Evolutionary conservation across 2,113 vertebrate species (phyloP).

Genomic region (Carettochelys insculpta): DNA sequence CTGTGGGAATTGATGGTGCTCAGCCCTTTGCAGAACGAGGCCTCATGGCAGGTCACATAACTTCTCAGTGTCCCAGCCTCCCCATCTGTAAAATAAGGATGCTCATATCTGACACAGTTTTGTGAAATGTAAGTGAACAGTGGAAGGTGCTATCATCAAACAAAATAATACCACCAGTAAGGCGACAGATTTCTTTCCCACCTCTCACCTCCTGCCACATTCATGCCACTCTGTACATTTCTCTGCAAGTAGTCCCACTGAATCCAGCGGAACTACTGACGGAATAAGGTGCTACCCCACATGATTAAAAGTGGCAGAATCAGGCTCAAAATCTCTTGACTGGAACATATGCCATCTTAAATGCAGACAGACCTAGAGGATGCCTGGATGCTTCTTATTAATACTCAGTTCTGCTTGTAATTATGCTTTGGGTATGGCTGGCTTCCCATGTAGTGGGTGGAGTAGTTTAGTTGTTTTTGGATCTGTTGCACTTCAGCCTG

Average conservation of each 20-base stretch:
- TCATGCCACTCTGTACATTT: background rate
- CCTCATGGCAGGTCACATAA: fast-evolving
- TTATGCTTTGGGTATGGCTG: background rate
- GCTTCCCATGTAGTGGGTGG: background rate
- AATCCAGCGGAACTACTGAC: background rate
- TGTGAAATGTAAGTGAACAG: background rate
- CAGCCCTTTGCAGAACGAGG: background rate
- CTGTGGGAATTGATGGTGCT: background rate
- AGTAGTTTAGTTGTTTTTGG: background rate
- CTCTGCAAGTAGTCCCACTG: background rate
- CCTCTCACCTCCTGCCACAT: no score
- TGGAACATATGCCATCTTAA: background rate
- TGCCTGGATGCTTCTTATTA: background rate
- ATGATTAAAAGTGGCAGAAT: background rate
- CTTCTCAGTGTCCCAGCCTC: background rate
- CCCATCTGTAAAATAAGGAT: background rate
- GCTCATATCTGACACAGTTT: background rate
- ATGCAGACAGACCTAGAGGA: background rate
- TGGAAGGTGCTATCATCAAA: background rate
- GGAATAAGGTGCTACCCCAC: background rate
- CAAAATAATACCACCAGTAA: background rate
- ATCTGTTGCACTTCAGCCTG: background rate
- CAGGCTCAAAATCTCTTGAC: background rate
- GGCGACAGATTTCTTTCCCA: background rate
- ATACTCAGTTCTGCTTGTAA: background rate